Evolutionary conservation across 2,113 vertebrate species (phyloP).

Genomic region (Erythrolamprus reginae): DNA sequence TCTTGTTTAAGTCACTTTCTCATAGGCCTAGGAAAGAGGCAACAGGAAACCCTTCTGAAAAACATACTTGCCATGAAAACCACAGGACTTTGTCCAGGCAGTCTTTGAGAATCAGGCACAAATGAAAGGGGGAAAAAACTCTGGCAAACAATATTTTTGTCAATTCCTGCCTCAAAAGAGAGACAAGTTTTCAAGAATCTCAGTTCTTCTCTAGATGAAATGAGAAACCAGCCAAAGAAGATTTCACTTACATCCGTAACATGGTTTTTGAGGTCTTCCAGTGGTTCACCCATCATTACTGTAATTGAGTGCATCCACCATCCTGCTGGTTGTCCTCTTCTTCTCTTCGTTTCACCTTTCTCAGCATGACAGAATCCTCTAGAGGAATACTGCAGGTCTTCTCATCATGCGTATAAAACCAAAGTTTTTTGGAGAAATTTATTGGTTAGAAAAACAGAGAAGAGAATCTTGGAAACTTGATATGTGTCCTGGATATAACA

Average conservation of each 20-base stretch:
- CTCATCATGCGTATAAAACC: background rate
- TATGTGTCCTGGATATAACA: too few species aligned
- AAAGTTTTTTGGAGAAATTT: too few species aligned
- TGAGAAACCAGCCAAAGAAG: background rate
- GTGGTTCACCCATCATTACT: background rate
- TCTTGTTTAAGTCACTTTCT: background rate
- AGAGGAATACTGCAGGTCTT: background rate
- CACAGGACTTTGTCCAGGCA: background rate
- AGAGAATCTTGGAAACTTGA: background rate
- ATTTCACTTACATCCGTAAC: background rate
- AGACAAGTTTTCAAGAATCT: background rate
- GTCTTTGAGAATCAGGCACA: too few species aligned
- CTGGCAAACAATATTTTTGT: background rate
- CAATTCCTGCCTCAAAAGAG: background rate
- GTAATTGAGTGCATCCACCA: background rate
- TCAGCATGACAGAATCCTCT: background rate
- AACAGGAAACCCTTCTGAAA: background rate
- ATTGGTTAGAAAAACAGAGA: background rate
- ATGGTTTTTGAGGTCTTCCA: background rate
- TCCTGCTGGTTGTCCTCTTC: background rate
- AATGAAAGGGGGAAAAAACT: accelerated
- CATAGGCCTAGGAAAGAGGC: background rate
- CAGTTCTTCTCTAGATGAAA: background rate
- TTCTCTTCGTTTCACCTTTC: background rate
- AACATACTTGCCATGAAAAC: background rate